Evolutionary conservation across 2,797 vertebrate species (phyloP).

Genomic region (Acanthopagrus latus): DNA sequence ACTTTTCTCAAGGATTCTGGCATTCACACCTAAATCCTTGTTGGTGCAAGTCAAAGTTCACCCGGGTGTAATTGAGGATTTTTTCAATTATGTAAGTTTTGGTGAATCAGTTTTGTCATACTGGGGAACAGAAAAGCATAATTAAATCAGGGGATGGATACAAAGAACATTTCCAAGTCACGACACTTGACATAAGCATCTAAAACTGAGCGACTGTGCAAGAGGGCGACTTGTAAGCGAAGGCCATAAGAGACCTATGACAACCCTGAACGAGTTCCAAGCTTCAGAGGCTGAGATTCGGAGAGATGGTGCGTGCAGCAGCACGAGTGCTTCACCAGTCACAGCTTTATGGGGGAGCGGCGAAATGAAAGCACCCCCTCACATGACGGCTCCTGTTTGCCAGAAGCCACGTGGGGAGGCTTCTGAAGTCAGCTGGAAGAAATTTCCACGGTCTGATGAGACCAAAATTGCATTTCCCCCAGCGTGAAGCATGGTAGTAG

Average conservation of each 20-base stretch:
- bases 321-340: constrained; percentile 2
- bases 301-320: neutral
- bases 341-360: neutral
- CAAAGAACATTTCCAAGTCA: neutral
- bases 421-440: constrained; percentile 18
- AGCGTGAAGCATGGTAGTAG: neutral
- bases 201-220: neutral
- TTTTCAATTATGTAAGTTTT: too few species aligned
- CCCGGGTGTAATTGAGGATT: neutral
- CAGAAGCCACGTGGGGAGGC: neutral
- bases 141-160: neutral
- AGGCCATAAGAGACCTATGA: neutral
- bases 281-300: neutral
- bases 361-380: neutral
- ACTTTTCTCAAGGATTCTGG: too few species aligned
- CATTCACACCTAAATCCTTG: neutral
- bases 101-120: too few species aligned
- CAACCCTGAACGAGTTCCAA: neutral
- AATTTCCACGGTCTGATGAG: neutral
- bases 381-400: neutral
- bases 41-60: neutral
- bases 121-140: too few species aligned
- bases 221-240: neutral
- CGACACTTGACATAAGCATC: neutral
- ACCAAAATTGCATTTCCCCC: constrained; percentile 2